These are phyloP conservation scores for Aphaenogaster ashmeadi DNA, from an alignment of 1,140 invertebrate species.

Conservation along the genomic window DNA sequence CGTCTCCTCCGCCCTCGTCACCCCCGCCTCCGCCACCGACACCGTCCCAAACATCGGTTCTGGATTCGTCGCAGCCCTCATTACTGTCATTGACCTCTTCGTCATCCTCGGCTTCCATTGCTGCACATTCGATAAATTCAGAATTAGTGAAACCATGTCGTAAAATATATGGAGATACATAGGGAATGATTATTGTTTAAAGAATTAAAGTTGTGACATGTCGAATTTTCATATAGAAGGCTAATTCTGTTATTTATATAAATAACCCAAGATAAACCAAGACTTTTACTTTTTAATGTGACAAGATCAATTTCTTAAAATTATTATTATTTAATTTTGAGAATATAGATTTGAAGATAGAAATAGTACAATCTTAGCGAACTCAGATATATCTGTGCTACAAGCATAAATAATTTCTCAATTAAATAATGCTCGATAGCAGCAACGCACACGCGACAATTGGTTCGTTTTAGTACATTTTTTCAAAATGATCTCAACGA, in stretches of 20 bases:
- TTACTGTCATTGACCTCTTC: constrained; percentile 64
- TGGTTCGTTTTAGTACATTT: background rate
- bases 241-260: background rate
- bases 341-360: background rate
- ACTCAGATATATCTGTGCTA: background rate
- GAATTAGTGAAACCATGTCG: constrained; percentile 26
- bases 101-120: constrained; percentile 79
- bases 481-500: background rate
- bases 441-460: background rate
- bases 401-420: background rate
- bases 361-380: background rate
- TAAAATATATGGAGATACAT: background rate
- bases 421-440: background rate
- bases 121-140: constrained; percentile 70
- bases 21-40: constrained; percentile 61
- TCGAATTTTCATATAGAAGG: background rate
- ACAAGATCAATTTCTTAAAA: background rate
- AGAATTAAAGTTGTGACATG: background rate
- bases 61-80: constrained; percentile 43
- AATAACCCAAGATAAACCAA: background rate
- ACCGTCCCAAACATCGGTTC: constrained; percentile 50
- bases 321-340: background rate
- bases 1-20: constrained; percentile 76
- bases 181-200: background rate
- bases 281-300: background rate